Percentiles rank a stretch among this genome's conserved stretches.
Conservation (phyloP, 2,888 invertebrate genomes). For the Anarsia innoxiella region DNA sequence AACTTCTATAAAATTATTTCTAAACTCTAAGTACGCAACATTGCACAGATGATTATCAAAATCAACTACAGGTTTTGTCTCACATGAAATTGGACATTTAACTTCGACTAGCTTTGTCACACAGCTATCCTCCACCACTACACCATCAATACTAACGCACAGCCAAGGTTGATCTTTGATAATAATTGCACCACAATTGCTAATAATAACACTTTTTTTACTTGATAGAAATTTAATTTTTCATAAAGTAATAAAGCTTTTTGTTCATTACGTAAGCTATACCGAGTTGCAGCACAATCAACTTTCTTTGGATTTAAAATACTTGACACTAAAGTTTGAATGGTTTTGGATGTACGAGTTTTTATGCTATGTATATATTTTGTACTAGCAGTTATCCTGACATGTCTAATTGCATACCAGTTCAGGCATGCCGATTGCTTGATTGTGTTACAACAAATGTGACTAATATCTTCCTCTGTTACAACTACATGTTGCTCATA, state of each 20-base stretch:
- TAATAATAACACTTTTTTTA: neutral
- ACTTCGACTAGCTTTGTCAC: neutral
- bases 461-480: too few relatives aligned
- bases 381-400: too few relatives aligned
- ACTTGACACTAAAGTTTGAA: too few relatives aligned
- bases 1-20: too few relatives aligned
- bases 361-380: too few relatives aligned
- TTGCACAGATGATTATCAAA: neutral
- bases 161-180: neutral
- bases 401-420: too few relatives aligned
- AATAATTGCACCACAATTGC: neutral
- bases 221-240: neutral
- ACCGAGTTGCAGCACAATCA: neutral
- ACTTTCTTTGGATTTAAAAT: too few relatives aligned
- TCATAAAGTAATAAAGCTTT: neutral
- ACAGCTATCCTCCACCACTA: neutral
- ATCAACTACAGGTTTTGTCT: neutral
- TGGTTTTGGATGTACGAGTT: too few relatives aligned
- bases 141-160: neutral
- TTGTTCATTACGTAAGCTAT: neutral
- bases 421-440: too few relatives aligned
- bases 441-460: too few relatives aligned
- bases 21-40: too few relatives aligned
- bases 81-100: neutral
- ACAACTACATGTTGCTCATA: too few relatives aligned